Base-by-base conservation (phyloP, 1,140 invertebrate genomes). In the Sycobia sp. region DNA sequence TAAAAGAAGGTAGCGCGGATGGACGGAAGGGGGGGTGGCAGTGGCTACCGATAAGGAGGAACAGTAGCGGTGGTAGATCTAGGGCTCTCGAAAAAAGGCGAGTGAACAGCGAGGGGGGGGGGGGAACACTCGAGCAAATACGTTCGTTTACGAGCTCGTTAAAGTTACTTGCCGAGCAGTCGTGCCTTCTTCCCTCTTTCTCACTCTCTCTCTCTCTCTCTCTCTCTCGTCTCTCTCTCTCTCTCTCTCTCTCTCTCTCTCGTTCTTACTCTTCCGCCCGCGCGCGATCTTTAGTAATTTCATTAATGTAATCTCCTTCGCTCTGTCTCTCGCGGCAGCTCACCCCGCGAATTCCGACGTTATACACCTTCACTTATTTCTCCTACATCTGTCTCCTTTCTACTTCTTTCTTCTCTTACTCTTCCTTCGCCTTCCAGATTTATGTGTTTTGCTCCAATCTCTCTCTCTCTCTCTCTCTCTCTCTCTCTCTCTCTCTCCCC, bases 121-220 rank as follows among this genome's bases (percentile, higher is more conserved):
- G 32, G 49, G 43, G 4, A 49, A n/a, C n/a, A 51, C 36, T 50
- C 36, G 58, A 60, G 60, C 51, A 55, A 62, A 56, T 62, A 56
- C 60, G 51, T 62, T 62, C 41, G 60, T 62, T 62, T 56, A 62
- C 60, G 60, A 62, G 25, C 60, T 62, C 60, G 44, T 62, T 62
- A 62, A 62, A 62, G 51, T 56, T n/a, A n/a, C n/a, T n/a, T 39
- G 46, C 25, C 46, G 18, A 0, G 36, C 23, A 38, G 46, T 9
- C 47, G 34, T 29, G 18, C 36, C 1, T n/a, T n/a, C n/a, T n/a
- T n/a, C n/a, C 57, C 25, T 43, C 16, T 4, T 7, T 32, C 29
- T 11, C 29, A 32, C 29, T 11, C n/a, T n/a, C n/a, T n/a, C n/a
- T n/a, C n/a, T n/a, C n/a, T 11, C 29, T 32, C 5, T 7, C 29